These are phyloP conservation scores for Mirounga angustirostris DNA, from an alignment of 2,113 vertebrate genomes.

Conservation along the genomic window DNA sequence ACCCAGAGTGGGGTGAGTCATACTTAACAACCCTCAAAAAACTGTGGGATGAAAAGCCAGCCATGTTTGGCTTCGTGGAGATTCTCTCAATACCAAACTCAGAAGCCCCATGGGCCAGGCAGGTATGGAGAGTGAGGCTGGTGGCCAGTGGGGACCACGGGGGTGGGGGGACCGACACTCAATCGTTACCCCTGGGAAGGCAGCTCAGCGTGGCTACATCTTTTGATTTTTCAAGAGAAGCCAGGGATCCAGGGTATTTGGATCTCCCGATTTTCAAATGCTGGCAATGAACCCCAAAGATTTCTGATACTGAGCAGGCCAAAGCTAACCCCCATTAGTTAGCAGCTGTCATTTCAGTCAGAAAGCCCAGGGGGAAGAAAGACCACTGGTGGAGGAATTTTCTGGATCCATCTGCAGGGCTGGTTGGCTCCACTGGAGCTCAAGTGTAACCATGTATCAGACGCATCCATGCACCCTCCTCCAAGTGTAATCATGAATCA, in stretches of 20 bases:
- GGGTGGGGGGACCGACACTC: background rate
- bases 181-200: background rate
- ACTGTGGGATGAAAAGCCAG: background rate
- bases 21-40: too few relatives aligned
- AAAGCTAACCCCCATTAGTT: background rate
- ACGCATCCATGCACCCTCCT: too few relatives aligned
- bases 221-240: background rate
- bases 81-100: background rate
- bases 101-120: background rate
- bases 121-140: background rate
- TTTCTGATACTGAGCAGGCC: background rate
- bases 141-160: background rate
- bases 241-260: background rate
- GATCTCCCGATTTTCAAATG: background rate
- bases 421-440: background rate
- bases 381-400: background rate
- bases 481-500: too few relatives aligned
- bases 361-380: background rate
- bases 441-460: too few relatives aligned
- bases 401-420: background rate
- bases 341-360: background rate
- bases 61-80: accelerated
- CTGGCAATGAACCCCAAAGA: background rate
- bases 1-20: accelerated
- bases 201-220: accelerated